These are phyloP conservation scores for Teleogryllus oceanicus DNA, from an alignment of 2,888 invertebrate genomes.

Conservation along the genomic window DNA sequence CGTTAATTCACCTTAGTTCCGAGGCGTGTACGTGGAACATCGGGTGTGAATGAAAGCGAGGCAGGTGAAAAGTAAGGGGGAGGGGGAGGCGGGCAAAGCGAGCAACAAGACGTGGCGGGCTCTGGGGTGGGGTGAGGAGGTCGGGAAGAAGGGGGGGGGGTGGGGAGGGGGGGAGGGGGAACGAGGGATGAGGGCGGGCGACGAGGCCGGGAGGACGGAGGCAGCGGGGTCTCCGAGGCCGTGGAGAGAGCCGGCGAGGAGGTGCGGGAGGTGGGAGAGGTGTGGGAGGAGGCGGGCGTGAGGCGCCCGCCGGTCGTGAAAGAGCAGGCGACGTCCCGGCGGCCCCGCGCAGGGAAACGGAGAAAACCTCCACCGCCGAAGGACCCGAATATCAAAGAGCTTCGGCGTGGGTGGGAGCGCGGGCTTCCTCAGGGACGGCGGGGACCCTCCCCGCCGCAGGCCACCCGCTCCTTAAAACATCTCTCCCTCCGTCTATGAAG, in stretches of 20 bases:
- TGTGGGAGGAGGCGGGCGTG: background rate
- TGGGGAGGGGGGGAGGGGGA: background rate
- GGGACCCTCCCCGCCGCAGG: too few relatives aligned
- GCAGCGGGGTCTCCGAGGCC: background rate
- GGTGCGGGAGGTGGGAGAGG: too few relatives aligned
- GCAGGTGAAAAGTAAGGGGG: background rate
- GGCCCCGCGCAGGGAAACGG: too few relatives aligned
- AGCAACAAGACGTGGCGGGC: background rate
- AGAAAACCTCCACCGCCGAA: too few relatives aligned
- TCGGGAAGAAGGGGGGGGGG: background rate
- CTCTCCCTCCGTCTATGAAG: too few relatives aligned
- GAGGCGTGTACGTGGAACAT: slow-evolving; percentile 18
- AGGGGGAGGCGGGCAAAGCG: background rate
- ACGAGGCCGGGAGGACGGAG: background rate
- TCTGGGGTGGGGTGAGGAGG: background rate
- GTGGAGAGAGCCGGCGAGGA: background rate
- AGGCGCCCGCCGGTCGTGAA: background rate
- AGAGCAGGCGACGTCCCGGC: background rate
- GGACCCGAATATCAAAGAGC: too few relatives aligned
- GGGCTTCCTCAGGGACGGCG: too few relatives aligned
- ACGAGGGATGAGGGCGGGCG: background rate
- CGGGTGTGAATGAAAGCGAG: background rate
- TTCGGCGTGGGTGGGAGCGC: too few relatives aligned
- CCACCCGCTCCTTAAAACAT: too few relatives aligned
- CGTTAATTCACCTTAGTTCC: slow-evolving; percentile 9